These are phyloP conservation scores for Clarias magur DNA, from an alignment of 2,113 vertebrate genomes.

Conservation along the genomic window DNA sequence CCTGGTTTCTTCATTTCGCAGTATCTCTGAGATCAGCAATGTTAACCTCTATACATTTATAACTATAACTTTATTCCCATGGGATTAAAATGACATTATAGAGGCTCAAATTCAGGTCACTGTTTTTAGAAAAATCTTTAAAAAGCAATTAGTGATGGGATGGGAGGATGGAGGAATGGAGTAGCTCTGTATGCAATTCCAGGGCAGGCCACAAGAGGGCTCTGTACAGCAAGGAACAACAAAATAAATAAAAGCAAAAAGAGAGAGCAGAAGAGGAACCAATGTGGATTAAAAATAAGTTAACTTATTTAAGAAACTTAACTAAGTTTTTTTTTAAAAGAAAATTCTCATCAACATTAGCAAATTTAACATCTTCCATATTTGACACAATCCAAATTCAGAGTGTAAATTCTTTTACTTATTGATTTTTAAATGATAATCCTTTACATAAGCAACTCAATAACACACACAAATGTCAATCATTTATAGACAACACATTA, in stretches of 20 bases:
- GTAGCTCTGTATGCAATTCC: slow-evolving; percentile 47
- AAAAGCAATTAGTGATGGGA: slow-evolving; percentile 40
- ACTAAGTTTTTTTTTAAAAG: background rate
- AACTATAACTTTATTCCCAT: slow-evolving; percentile 27
- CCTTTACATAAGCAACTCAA: background rate
- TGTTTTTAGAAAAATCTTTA: background rate
- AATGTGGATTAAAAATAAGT: background rate
- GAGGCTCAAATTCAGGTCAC: slow-evolving; percentile 49
- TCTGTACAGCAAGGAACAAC: slow-evolving; percentile 48
- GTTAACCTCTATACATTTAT: background rate
- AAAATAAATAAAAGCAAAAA: background rate
- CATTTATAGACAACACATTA: background rate
- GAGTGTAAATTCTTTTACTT: background rate
- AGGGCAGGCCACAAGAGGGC: slow-evolving; percentile 46
- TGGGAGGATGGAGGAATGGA: slow-evolving; percentile 6
- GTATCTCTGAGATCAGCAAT: slow-evolving; percentile 16
- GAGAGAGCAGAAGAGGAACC: background rate
- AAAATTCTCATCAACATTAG: background rate
- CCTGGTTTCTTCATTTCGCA: background rate
- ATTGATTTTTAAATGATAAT: background rate
- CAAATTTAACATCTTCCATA: background rate
- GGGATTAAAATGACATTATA: slow-evolving; percentile 20
- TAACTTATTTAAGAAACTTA: too few relatives aligned
- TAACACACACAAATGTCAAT: background rate
- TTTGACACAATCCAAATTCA: background rate